Base-by-base conservation (phyloP, 2,797 vertebrate genomes). In the Carapus acus region DNA sequence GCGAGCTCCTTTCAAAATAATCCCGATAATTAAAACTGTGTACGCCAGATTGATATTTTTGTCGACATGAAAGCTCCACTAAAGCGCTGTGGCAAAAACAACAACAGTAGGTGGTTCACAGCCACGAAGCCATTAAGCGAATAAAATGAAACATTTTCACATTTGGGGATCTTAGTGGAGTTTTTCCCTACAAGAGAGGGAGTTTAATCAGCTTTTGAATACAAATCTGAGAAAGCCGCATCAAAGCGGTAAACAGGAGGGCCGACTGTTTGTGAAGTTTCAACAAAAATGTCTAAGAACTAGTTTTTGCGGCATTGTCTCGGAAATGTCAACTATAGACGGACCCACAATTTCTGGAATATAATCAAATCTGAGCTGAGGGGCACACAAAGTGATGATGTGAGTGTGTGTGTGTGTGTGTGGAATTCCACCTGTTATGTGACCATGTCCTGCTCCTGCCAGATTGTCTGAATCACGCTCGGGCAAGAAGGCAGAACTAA, bases 401-500 rank as follows among this genome's bases (percentile, higher is more conserved):
- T 42, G 22, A 43, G 31, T 48, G 43, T 46, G 27, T 51, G 58
- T 48, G 49, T 44, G 21, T 62, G 23, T 44, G 33, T 53, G 51
- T 57, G 61, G 49, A 21, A 48, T 33, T 70, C 65, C 63, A 74
- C 74, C 76, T 79, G 79, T 61, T 75, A 54, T 70, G 74, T 17
- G 68, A 50, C 66, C 23, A 9, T 48, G 70, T 69, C 62, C 69
- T 38, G 58, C 75, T 79, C 73, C 63, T 22, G 31, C 65, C 82
- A 79, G 79, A 70, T 69, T 78, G 69, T 76, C 65, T 78, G 75
- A 85, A 81, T 85, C 80, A 82, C 50, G 59, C 81, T 74, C 40
- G 34, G 65, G 74, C 64, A 71, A 68, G 65, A 71, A 74, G 70
- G 73, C 83, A 83, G 76, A 82, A 69, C 81, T 73, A 72, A 81